Conservation (phyloP, 1,140 invertebrate genomes). For the Globodera ellingtonae region DNA sequence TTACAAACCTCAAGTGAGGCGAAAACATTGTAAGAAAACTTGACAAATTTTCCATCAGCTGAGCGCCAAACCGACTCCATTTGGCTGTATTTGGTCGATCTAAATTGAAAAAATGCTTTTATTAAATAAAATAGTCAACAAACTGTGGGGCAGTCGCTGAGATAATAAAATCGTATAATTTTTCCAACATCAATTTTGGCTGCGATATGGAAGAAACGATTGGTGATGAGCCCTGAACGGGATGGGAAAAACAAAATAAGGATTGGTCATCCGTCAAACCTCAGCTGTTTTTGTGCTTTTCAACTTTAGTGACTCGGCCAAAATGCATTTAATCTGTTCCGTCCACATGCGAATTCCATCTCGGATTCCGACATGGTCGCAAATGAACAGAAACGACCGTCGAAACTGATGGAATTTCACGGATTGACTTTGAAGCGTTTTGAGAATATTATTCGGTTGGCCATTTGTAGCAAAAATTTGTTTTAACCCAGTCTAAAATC, state of each 20-base stretch:
- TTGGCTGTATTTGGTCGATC: slow-evolving; percentile 33
- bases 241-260: not conserved
- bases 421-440: slow-evolving; percentile 23
- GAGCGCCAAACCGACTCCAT: slow-evolving; percentile 22
- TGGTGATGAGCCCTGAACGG: not conserved
- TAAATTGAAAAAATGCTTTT: slow-evolving; percentile 32
- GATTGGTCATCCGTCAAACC: not conserved
- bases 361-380: slow-evolving; percentile 51
- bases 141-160: slow-evolving; percentile 33
- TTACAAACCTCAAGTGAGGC: slow-evolving; percentile 14
- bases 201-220: not conserved
- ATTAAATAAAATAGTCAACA: slow-evolving; percentile 15
- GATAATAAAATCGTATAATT: slow-evolving; percentile 31
- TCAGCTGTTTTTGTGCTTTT: slow-evolving; percentile 3
- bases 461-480: not conserved
- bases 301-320: not conserved
- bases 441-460: slow-evolving; percentile 32
- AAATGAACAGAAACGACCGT: slow-evolving; percentile 51
- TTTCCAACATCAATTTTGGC: slow-evolving; percentile 17
- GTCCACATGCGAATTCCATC: slow-evolving; percentile 29
- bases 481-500: not conserved
- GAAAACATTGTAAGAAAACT: slow-evolving; percentile 18
- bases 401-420: slow-evolving; percentile 38
- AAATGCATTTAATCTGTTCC: not conserved
- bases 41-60: not conserved